Percentiles rank a stretch among this genome's conserved stretches.
These are phyloP conservation scores for Protobothrops mucrosquamatus DNA, from an alignment of 2,113 vertebrate species.

Conservation along the genomic window DNA sequence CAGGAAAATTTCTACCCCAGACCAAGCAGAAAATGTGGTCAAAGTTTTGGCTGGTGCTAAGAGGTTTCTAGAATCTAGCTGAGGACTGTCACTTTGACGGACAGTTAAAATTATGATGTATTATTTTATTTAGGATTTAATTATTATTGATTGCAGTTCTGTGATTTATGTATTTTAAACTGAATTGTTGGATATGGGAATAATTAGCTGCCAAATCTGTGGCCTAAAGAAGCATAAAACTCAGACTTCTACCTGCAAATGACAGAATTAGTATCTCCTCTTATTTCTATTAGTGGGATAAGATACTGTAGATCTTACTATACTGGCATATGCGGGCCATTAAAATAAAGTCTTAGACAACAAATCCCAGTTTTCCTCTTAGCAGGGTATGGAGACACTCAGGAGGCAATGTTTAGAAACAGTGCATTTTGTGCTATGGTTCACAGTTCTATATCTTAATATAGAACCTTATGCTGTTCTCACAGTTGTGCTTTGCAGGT, in stretches of 20 bases:
- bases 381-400: neutral
- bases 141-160: neutral
- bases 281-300: neutral
- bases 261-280: neutral
- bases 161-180: neutral
- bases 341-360: neutral
- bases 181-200: neutral
- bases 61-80: neutral
- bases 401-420: neutral
- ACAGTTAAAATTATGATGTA: neutral
- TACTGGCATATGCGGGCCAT: neutral
- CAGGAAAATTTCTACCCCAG: neutral
- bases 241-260: neutral
- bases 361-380: neutral
- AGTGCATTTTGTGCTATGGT: neutral
- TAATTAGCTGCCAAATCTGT: neutral
- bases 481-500: neutral
- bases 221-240: neutral
- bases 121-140: neutral
- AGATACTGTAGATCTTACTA: neutral
- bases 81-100: neutral
- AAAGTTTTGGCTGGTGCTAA: neutral
- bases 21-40: neutral
- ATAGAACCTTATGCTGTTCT: neutral
- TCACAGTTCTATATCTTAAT: neutral